These are phyloP conservation scores for Metellina segmentata DNA, from an alignment of 2,888 invertebrate genomes.

Conservation along the genomic window DNA sequence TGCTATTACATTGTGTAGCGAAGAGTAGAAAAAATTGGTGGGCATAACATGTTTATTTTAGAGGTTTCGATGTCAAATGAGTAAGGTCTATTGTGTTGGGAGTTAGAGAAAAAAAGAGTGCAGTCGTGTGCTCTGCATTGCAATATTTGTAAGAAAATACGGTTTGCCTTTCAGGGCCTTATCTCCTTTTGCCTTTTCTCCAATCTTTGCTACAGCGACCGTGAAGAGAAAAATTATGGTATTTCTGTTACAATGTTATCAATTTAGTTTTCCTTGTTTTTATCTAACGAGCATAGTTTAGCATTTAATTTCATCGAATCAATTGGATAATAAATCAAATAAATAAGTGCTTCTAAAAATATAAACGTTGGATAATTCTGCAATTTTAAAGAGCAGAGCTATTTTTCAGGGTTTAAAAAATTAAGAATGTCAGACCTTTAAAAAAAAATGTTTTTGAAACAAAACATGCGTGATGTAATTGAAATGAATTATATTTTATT, in stretches of 20 bases:
- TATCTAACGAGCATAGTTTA: background rate
- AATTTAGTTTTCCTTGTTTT: conserved; percentile 16
- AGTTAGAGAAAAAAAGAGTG: conserved; percentile 5
- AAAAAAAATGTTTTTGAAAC: no score
- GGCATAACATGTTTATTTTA: conserved; percentile 50
- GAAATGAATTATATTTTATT: no score
- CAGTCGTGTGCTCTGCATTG: conserved; percentile 21
- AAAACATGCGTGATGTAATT: no score
- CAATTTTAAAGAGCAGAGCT: no score
- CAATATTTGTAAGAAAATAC: conserved; percentile 27
- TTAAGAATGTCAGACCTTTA: no score
- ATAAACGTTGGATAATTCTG: no score
- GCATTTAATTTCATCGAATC: no score
- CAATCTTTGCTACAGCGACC: background rate
- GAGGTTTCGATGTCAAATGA: conserved; percentile 56
- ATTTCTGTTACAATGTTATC: conserved; percentile 32
- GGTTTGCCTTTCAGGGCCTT: conserved; percentile 6
- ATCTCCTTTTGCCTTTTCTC: background rate
- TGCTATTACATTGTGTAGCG: conserved; percentile 60
- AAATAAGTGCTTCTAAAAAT: no score
- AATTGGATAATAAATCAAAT: no score
- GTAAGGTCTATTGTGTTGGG: conserved; percentile 49
- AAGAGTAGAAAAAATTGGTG: conserved; percentile 33
- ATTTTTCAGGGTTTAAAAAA: no score
- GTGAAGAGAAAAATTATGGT: conserved; percentile 7